Conservation (phyloP, 2,888 invertebrate species). For the Drosophila rellima region DNA sequence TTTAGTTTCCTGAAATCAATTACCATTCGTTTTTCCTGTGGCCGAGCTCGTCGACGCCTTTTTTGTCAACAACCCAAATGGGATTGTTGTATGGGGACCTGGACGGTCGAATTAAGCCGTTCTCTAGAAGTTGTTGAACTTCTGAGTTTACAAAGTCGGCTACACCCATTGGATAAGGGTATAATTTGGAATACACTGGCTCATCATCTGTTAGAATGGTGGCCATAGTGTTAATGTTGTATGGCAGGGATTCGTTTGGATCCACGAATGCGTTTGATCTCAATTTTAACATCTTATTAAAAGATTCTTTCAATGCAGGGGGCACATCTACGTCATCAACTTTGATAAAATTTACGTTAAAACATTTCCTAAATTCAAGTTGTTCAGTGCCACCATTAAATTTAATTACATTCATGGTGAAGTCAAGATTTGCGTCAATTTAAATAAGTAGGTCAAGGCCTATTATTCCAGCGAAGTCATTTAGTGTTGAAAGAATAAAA, state of each 20-base stretch:
- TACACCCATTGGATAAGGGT: constrained; percentile 20
- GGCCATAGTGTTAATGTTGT: constrained; percentile 12
- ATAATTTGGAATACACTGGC: constrained; percentile 21
- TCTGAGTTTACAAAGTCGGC: constrained; percentile 24
- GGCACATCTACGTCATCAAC: no score
- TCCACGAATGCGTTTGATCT: constrained; percentile 12
- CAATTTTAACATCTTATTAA: constrained; percentile 6
- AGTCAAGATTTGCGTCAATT: constrained; percentile 5
- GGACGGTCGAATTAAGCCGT: constrained; percentile 1
- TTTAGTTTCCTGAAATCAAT: no score
- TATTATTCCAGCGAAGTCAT: constrained; percentile 6
- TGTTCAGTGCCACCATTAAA: background rate
- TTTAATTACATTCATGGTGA: background rate
- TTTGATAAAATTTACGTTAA: constrained; percentile 9
- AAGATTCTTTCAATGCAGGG: no score
- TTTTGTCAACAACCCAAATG: no score
- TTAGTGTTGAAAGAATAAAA: background rate
- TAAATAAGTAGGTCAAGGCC: background rate
- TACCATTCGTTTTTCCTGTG: no score
- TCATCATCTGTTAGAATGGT: constrained; percentile 15
- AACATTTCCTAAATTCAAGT: constrained; percentile 5
- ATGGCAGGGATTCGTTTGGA: constrained; percentile 5
- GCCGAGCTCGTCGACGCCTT: no score
- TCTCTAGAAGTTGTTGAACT: constrained; percentile 12
- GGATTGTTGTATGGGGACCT: constrained; percentile 17